These are phyloP conservation scores for Porites lobata DNA, from an alignment of 92 coral and sea anemone genomes.

Conservation along the genomic window DNA sequence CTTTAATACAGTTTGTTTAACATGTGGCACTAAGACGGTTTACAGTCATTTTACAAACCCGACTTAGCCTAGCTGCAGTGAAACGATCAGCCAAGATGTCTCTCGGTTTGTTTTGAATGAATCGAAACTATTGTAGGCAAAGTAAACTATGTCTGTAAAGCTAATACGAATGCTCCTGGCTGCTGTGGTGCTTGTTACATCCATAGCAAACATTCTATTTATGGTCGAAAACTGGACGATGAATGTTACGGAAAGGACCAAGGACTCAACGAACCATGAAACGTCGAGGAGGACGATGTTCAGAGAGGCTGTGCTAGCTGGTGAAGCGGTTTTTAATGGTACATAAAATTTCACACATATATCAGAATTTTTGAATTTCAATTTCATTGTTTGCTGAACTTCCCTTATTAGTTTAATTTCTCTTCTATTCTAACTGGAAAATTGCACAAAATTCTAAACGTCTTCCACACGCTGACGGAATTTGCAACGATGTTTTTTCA, in stretches of 20 bases:
- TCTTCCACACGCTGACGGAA: too few relatives aligned
- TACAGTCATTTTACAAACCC: too few relatives aligned
- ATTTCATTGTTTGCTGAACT: too few relatives aligned
- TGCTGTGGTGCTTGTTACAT: slow-evolving; percentile 16
- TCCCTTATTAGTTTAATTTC: too few relatives aligned
- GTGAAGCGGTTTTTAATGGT: background rate
- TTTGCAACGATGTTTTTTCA: too few relatives aligned
- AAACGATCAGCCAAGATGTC: too few relatives aligned
- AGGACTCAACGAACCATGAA: too few relatives aligned
- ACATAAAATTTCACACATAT: background rate
- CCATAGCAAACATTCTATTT: slow-evolving; percentile 19
- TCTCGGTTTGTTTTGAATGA: background rate
- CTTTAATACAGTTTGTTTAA: background rate
- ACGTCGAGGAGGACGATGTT: background rate
- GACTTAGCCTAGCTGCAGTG: background rate
- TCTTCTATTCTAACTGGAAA: too few relatives aligned
- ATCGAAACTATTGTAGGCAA: too few relatives aligned
- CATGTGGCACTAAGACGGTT: background rate
- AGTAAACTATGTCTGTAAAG: slow-evolving; percentile 21
- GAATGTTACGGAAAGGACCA: background rate
- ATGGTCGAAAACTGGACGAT: slow-evolving; percentile 25
- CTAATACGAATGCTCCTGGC: background rate
- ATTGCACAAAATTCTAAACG: too few relatives aligned
- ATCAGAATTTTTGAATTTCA: too few relatives aligned
- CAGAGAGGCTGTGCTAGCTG: background rate